Conservation (phyloP, 2,113 vertebrate species). For the Eleginops maclovinus region DNA sequence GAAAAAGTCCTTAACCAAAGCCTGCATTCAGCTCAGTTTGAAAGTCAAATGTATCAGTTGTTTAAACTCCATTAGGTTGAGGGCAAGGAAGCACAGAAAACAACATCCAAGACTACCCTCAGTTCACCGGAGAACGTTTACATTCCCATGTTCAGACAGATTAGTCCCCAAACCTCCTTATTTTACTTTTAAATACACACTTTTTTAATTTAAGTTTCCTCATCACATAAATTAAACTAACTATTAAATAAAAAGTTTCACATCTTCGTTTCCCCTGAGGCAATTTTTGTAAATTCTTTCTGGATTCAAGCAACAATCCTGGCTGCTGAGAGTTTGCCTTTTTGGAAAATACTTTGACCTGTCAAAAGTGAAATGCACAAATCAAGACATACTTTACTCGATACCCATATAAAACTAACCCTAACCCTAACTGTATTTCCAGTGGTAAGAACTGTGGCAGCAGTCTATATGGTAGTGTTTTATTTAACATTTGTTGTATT, state of each 20-base stretch:
- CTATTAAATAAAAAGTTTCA: not conserved
- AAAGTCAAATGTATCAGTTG: not conserved
- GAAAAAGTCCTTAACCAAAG: not conserved
- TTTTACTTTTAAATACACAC: not conserved
- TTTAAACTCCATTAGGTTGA: not conserved
- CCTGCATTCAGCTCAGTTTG: not conserved
- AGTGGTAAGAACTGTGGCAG: not conserved
- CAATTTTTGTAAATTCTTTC: not conserved
- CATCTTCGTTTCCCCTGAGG: not conserved
- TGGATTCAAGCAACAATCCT: not conserved
- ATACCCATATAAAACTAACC: not conserved
- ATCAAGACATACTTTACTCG: not conserved
- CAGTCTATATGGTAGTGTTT: too few relatives aligned
- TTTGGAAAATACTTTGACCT: conserved; percentile 5
- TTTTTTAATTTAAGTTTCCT: not conserved
- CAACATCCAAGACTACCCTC: not conserved
- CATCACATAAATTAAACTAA: not conserved
- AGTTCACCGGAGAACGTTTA: conserved; percentile 17
- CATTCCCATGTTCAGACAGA: conserved; percentile 20
- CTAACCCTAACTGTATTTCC: not conserved
- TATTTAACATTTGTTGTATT: too few relatives aligned
- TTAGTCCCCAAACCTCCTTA: not conserved
- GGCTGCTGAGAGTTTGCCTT: conserved; percentile 2
- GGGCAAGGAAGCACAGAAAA: not conserved
- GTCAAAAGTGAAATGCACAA: not conserved